Base-by-base conservation (phyloP, 2,113 vertebrate genomes). In the Cygnus buccinator region DNA sequence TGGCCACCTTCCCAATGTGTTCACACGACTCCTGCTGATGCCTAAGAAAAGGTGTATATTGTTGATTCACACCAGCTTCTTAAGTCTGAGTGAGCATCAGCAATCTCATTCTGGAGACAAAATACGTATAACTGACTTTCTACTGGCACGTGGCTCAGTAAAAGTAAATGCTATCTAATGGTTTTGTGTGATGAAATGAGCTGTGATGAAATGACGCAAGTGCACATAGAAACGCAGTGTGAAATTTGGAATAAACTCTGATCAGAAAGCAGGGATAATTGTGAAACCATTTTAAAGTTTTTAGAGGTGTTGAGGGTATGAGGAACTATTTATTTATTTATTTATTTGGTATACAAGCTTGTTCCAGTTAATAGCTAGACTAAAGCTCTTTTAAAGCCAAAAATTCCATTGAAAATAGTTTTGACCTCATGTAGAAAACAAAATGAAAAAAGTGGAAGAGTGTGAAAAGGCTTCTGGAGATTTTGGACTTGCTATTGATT, bases 401-500 rank as follows among this genome's bases (percentile, higher is more conserved):
- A 39, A 58, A 59, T 4, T 26, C 8, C 28, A 39, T 41, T 86
- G 63, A 61, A 91, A 77, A 13, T 63, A 48, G 6, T 76, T 80
- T 58, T 81, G 46, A 84, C 55, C 76, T 79, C 66, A 33, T 55
- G 31, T 83, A 33, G 26, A 29, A 82, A 68, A n/a, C 55, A n/a
- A 44, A 13, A 18, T 6, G 2, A 71, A 46, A 63, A 52, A 37
- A 57, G 58, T 39, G 23, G 5, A 50, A 87, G 35, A 65, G 52
- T 48, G 50, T 86, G 72, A 78, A 94, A 93, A 78, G 35, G 14
- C 66, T 81, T 11, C 37, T 57, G 66, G 46, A 55, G 61, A 63
- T 88, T 96, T 95, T 62, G 73, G 39, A 54, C 22, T 79, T 50
- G 57, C 39, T 89, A 92, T 92, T 94, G 43, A 76, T 94, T 94